phyloP scores from a whole-genome alignment of 2,113 vertebrate species.

The Eonycteris spelaea region DNA sequence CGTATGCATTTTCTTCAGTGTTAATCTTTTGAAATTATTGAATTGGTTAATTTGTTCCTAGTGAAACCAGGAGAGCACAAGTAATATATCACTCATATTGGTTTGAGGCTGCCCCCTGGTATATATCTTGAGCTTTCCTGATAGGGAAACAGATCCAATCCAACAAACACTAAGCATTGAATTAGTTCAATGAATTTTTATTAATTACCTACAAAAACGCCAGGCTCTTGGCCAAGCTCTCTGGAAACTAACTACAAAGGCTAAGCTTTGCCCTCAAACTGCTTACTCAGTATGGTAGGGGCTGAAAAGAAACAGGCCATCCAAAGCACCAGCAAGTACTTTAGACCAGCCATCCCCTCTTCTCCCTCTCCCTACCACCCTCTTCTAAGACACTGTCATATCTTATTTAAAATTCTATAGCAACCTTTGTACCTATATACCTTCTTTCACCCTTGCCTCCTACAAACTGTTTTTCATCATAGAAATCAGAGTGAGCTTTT shows the following conservation, averaged over 20 bases:
- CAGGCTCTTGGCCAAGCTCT: background rate
- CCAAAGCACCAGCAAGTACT: background rate
- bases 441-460: background rate
- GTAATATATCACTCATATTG: background rate
- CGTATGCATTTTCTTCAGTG: background rate
- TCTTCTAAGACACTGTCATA: background rate
- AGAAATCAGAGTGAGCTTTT: background rate
- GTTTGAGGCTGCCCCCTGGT: background rate
- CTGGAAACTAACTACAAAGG: background rate
- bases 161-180: background rate
- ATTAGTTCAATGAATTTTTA: background rate
- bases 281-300: background rate
- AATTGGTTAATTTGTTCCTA: background rate
- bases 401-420: background rate
- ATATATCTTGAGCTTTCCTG: background rate
- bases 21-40: background rate
- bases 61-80: background rate
- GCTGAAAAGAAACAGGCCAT: no score
- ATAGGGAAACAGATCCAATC: background rate
- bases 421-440: background rate
- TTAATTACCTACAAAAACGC: background rate
- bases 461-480: background rate
- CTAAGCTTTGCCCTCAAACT: background rate
- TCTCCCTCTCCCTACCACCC: accelerated
- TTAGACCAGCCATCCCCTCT: background rate